Conservation (phyloP, 2,797 vertebrate genomes). For the Sphaeramia orbicularis region DNA sequence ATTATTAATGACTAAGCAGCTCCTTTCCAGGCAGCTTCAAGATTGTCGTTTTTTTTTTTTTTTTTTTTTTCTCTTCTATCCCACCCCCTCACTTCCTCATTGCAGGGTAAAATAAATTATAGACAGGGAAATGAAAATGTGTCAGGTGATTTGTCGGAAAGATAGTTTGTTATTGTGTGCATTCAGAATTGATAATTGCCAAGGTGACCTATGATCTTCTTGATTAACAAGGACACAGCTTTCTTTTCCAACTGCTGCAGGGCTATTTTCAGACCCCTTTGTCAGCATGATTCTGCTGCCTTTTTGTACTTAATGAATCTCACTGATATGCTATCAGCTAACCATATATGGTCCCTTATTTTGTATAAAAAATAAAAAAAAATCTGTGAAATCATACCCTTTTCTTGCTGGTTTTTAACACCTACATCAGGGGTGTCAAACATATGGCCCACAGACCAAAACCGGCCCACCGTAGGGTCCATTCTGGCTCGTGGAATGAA, state of each 20-base stretch:
- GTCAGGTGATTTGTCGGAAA: constrained; percentile 76
- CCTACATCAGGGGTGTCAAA: background rate
- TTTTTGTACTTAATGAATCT: constrained; percentile 55
- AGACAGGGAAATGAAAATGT: constrained; percentile 69
- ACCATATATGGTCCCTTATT: constrained; percentile 19
- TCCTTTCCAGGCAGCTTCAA: constrained; percentile 57
- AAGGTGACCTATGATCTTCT: constrained; percentile 77
- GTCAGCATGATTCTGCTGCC: constrained; percentile 59
- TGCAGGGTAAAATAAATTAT: constrained; percentile 71
- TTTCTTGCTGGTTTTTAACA: constrained; percentile 8
- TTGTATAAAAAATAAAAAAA: constrained; percentile 13
- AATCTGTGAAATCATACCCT: constrained; percentile 17
- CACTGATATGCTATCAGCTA: constrained; percentile 27
- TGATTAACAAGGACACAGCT: constrained; percentile 73
- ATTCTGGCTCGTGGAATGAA: no score
- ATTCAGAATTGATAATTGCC: constrained; percentile 75
- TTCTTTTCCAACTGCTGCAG: constrained; percentile 32
- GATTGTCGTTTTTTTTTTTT: constrained; percentile 49
- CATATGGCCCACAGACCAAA: no score
- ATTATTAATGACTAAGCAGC: constrained; percentile 74
- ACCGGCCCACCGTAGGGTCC: no score
- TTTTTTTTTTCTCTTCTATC: constrained; percentile 7
- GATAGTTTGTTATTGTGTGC: constrained; percentile 80
- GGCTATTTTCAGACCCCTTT: constrained; percentile 57
- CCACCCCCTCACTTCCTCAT: constrained; percentile 55